A percentile compares a stretch with the other conserved stretches of the same genome.
Conservation (phyloP, 2,113 vertebrate species). For the Aldabrachelys gigantea region DNA sequence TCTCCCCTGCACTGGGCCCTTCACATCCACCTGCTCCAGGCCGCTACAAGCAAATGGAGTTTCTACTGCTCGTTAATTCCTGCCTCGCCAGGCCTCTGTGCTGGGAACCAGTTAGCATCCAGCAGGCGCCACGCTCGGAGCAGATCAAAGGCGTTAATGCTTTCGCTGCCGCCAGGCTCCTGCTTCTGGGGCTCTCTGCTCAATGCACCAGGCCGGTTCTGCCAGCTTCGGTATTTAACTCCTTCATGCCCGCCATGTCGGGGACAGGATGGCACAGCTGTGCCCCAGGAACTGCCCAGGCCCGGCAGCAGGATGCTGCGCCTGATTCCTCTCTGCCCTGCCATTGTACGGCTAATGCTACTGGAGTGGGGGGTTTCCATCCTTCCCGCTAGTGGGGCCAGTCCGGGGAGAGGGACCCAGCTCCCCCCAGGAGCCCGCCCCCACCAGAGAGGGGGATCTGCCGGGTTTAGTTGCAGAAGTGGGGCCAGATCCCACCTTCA, state of each 20-base stretch:
- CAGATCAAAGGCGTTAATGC: not conserved
- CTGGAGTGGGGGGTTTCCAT: too few species aligned
- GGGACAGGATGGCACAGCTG: too few species aligned
- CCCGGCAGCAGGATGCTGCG: too few species aligned
- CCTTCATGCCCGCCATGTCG: not conserved
- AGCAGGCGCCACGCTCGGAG: not conserved
- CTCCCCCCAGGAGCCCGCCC: too few species aligned
- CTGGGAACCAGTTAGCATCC: not conserved
- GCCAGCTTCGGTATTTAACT: not conserved
- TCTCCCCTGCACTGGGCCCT: accelerated
- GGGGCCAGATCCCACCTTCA: too few species aligned
- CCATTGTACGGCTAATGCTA: too few species aligned
- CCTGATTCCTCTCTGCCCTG: not conserved
- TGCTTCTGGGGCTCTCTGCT: not conserved
- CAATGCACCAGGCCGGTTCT: too few species aligned
- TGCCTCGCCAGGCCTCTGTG: not conserved
- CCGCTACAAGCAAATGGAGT: accelerated
- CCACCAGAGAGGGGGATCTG: too few species aligned
- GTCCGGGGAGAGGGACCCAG: too few species aligned
- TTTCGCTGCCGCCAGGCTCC: not conserved
- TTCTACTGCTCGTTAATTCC: not conserved
- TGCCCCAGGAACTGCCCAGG: too few species aligned
- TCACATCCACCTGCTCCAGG: accelerated
- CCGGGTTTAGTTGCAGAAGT: too few species aligned
- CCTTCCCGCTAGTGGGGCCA: too few species aligned